Base-by-base conservation (phyloP, 2,113 vertebrate species). In the Rhipidura dahli region DNA sequence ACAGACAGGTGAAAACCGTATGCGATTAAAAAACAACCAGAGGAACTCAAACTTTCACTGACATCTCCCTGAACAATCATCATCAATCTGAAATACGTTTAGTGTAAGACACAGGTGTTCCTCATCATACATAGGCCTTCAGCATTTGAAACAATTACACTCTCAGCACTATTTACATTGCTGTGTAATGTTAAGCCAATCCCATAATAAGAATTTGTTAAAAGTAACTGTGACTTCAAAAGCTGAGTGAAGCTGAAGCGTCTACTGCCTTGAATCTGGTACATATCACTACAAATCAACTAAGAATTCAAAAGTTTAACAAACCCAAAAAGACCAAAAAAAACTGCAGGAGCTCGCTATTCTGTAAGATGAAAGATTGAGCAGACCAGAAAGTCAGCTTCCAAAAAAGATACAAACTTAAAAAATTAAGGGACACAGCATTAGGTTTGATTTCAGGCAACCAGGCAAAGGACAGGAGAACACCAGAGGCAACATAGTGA, bases 401-500 rank as follows among this genome's bases (percentile, higher is more conserved):
- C 10, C n/a, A 66, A 69, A 82, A 61, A 57, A 54, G 21, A 15
- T 0, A 9, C 21, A 76, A 64, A 71, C 3, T 65, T 53, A 45
- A 37, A 2, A 65, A 61, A 60, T 45, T 19, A 69, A 69, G 21
- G 5, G 28, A 56, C 14, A 19, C 0, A 8, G 44, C 13, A 40
- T 8, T 22, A 61, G 18, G 26, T 40, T 61, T 51, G 27, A 70
- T 73, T 73, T 49, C 37, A 87, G 28, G 30, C 23, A 66, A 45
- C 4, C 23, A 47, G 39, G 11, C 18, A 31, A 70, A 85, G 8
- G 11, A 30, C 18, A 84, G 35, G 50, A 79, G 12, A 83, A 86
- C 9, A 24, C 26, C 64, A 5, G 0, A 47, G 50, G 19, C 1
- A 0, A 77, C 12, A 68, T 1, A 27, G 6, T 22, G 21, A 33